A percentile compares a stretch with the other conserved stretches of the same genome.
phyloP scores from a whole-genome alignment of 2,888 invertebrate genomes.

The Torymus texanus region DNA sequence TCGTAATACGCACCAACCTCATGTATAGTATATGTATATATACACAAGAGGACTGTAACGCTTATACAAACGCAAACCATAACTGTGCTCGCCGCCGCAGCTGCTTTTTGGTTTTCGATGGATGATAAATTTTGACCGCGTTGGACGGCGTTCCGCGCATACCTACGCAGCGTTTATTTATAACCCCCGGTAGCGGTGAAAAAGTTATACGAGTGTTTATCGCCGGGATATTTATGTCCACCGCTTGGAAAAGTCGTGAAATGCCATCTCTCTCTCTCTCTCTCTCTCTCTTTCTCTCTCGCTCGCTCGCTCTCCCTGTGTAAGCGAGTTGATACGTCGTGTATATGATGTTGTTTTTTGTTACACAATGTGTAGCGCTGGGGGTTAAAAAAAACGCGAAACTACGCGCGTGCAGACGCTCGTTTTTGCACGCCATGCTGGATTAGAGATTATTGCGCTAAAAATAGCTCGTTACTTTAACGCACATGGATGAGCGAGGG shows the following conservation, averaged over 20 bases:
- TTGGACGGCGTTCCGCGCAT: not conserved
- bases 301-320: not conserved
- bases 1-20: too few relatives aligned
- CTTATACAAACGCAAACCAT: too few relatives aligned
- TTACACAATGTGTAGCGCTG: not conserved
- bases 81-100: not conserved
- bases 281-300: not conserved
- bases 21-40: too few relatives aligned
- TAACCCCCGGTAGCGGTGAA: constrained; percentile 14
- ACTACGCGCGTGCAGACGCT: not conserved
- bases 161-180: constrained; percentile 18
- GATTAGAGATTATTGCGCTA: constrained; percentile 33
- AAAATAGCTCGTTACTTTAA: not conserved
- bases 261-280: not conserved
- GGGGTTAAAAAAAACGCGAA: not conserved
- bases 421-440: not conserved
- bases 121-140: constrained; percentile 45
- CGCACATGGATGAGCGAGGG: not conserved
- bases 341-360: not conserved
- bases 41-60: too few relatives aligned
- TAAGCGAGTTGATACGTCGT: constrained; percentile 16
- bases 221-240: constrained; percentile 51
- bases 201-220: constrained; percentile 56
- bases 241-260: constrained; percentile 46
- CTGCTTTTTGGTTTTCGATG: constrained; percentile 25